These are phyloP conservation scores for Rutpela maculata DNA, from an alignment of 2,888 invertebrate genomes.

Conservation along the genomic window DNA sequence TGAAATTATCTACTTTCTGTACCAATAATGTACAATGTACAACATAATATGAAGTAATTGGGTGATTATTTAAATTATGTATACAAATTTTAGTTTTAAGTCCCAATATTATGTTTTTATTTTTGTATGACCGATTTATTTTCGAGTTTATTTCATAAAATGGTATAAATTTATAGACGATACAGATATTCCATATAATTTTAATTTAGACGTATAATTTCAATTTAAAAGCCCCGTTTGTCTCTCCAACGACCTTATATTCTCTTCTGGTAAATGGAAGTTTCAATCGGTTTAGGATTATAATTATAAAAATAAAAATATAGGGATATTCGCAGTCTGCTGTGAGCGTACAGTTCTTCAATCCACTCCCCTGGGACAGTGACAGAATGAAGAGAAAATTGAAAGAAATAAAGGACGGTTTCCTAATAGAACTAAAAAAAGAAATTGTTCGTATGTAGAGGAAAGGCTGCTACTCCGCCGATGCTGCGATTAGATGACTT, in stretches of 20 bases:
- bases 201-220: slow-evolving; percentile 5
- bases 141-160: too few species aligned
- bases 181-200: slow-evolving; percentile 23
- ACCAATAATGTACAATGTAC: too few species aligned
- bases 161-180: too few species aligned
- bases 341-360: slow-evolving; percentile 50
- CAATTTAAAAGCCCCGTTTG: slow-evolving; percentile 23
- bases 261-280: slow-evolving; percentile 32
- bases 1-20: too few species aligned
- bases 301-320: slow-evolving; percentile 48
- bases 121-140: too few species aligned
- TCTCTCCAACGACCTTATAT: slow-evolving; percentile 19
- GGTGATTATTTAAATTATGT: too few species aligned
- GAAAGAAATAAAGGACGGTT: slow-evolving; percentile 73
- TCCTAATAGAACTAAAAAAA: slow-evolving; percentile 71
- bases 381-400: slow-evolving; percentile 76
- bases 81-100: too few species aligned
- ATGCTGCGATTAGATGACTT: slow-evolving; percentile 76
- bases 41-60: too few species aligned
- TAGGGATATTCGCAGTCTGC: slow-evolving; percentile 37
- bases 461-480: slow-evolving; percentile 60
- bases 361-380: slow-evolving; percentile 66
- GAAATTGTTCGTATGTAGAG: slow-evolving; percentile 70
- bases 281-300: slow-evolving; percentile 48
- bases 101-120: too few species aligned